Evolutionary conservation across 2,888 invertebrate genomes (phyloP), one percentile per base, ranked within the genome.

Genomic region (Podotricha telesiphe): DNA sequence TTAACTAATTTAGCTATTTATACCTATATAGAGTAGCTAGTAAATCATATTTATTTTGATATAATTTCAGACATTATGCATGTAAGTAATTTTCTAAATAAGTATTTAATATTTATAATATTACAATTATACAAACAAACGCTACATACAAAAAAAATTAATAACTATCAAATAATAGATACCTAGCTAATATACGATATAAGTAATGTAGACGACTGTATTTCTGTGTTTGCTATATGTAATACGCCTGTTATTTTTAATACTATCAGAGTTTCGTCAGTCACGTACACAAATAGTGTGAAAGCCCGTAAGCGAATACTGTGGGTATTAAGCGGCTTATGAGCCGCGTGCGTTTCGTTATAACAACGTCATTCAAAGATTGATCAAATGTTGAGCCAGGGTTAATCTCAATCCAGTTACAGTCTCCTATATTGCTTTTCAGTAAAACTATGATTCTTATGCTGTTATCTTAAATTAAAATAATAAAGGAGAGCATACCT

Each of bases 271-370:
- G 22, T 59, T 59, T 59, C 45, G 45, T 59, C 45, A 59, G 59
- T 59, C 59, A 59, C 59, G 59, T 59, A 59, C 59, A 59, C 45
- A 59, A 59, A 59, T 59, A 59, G 58, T 42, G 58, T 59, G 42
- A 22, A 59, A 45, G 59, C 59, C 22, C 28, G 45, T 42, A 59
- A 45, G 45, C 59, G 45, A 59, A 42, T 45, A 28, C 45, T 20
- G 59, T 28, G 45, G 22, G 59, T 45, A 45, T 59, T 59, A 59
- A 59, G 59, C 45, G 45, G 59, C 59, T 59, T 59, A 59, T 45
- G 59, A 59, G 59, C 42, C 15, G 40, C 22, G 42, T 28, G 59
- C 59, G 59, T 59, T 59, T 59, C 59, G 45, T 22, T 59, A 45
- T 59, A 59, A 45, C 45, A 59, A 22, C 22, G n/a, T 22, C 42